phyloP scores from a whole-genome alignment of 2,113 vertebrate genomes.

The Tupaia tana region DNA sequence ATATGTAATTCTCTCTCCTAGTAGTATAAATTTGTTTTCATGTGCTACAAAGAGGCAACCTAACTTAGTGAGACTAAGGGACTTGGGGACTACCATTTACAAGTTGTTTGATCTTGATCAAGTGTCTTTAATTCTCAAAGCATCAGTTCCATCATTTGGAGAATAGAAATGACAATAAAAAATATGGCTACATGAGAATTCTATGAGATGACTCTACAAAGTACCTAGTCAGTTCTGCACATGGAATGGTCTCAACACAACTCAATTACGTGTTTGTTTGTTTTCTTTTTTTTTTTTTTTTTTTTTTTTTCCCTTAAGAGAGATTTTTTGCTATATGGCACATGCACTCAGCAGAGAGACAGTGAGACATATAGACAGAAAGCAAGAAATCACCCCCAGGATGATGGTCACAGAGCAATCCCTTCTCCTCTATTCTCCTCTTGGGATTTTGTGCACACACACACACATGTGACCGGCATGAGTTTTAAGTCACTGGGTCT shows the following conservation, averaged over 20 bases:
- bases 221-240: rapidly evolving
- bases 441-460: no score
- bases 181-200: neutral
- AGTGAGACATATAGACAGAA: no score
- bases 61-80: neutral
- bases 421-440: no score
- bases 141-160: neutral
- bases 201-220: neutral
- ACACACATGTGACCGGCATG: no score
- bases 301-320: no score
- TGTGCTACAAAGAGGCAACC: neutral
- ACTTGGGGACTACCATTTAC: neutral
- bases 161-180: neutral
- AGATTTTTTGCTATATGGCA: no score
- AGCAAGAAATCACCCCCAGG: no score
- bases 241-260: neutral
- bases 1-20: slow-evolving; percentile 24
- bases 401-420: no score
- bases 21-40: slow-evolving; percentile 3
- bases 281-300: no score
- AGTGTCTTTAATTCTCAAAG: neutral
- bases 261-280: no score
- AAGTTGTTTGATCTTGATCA: neutral
- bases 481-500: no score
- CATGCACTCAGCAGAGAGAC: no score